phyloP scores from a whole-genome alignment of 2,888 invertebrate species.

The Xestia xanthographa region DNA sequence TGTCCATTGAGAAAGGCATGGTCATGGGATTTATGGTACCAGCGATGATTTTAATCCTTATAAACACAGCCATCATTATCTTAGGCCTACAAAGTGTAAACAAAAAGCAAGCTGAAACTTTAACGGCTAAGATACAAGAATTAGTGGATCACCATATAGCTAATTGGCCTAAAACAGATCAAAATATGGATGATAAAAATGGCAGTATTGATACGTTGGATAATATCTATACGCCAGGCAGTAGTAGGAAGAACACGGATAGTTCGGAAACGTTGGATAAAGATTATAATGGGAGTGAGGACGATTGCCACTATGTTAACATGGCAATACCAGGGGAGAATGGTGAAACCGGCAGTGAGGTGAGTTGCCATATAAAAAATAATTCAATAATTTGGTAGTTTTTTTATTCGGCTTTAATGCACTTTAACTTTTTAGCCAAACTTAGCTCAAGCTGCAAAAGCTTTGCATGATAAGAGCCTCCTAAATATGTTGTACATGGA shows the following conservation, averaged over 20 bases:
- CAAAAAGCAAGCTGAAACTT: slow-evolving; percentile 85
- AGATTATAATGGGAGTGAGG: slow-evolving; percentile 83
- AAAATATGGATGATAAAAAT: slow-evolving; percentile 74
- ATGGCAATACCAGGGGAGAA: slow-evolving; percentile 72
- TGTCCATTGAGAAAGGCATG: slow-evolving; percentile 94
- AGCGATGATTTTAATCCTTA: slow-evolving; percentile 92
- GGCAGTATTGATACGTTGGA: slow-evolving; percentile 83
- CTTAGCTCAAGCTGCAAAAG: slow-evolving; percentile 68
- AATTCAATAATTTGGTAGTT: slow-evolving; percentile 24
- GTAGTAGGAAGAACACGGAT: slow-evolving; percentile 86
- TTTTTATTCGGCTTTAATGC: slow-evolving; percentile 1
- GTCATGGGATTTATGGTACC: slow-evolving; percentile 94
- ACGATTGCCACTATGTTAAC: slow-evolving; percentile 83
- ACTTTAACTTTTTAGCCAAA: slow-evolving; percentile 58
- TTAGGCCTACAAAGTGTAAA: slow-evolving; percentile 88
- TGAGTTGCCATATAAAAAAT: slow-evolving; percentile 62
- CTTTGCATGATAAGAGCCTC: slow-evolving; percentile 80
- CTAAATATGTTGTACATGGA: slow-evolving; percentile 86
- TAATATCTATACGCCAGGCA: slow-evolving; percentile 82
- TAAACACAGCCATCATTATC: slow-evolving; percentile 91
- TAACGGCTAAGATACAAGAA: slow-evolving; percentile 86
- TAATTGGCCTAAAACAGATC: slow-evolving; percentile 83
- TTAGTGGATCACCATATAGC: slow-evolving; percentile 85
- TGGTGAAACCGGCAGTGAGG: slow-evolving; percentile 79
- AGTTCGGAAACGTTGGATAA: slow-evolving; percentile 85